A percentile compares a stretch with the other conserved stretches of the same genome.
phyloP scores from a whole-genome alignment of 2,888 invertebrate species.

The Dynastes hyllus region DNA sequence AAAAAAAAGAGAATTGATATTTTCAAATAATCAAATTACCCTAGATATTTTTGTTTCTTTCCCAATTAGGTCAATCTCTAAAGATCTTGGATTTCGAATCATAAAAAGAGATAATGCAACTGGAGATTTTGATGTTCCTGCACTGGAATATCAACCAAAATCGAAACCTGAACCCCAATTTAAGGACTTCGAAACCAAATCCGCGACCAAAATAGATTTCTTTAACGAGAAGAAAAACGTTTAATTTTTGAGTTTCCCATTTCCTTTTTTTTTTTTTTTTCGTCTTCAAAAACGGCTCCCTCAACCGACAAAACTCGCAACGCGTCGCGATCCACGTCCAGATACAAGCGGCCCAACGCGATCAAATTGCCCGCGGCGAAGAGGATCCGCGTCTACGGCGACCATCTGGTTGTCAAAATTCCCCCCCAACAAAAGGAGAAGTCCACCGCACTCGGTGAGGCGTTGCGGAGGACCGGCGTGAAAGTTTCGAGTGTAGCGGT shows the following conservation, averaged over 20 bases:
- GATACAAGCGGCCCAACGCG: conserved; percentile 31
- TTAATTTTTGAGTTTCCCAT: background rate
- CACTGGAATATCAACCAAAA: background rate
- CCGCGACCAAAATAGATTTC: background rate
- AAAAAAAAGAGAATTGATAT: too few species aligned
- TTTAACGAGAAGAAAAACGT: background rate
- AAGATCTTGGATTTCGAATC: too few species aligned
- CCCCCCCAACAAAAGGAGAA: conserved; percentile 51
- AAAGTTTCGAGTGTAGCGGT: conserved; percentile 70
- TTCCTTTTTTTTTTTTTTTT: conserved; percentile 5
- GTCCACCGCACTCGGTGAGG: conserved; percentile 56
- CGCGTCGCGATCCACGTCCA: conserved; percentile 10
- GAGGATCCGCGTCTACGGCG: conserved; percentile 36
- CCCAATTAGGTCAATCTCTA: too few species aligned
- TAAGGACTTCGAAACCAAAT: background rate
- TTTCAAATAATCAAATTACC: too few species aligned
- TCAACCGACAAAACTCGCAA: conserved; percentile 21
- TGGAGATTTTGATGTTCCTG: background rate
- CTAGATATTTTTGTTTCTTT: too few species aligned
- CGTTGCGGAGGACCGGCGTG: conserved; percentile 62
- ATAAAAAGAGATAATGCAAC: conserved; percentile 11
- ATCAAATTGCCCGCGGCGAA: conserved; percentile 24
- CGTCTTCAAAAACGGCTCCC: conserved; percentile 50
- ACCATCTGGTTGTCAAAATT: conserved; percentile 42
- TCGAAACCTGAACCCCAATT: background rate